Evolutionary conservation across 2,113 vertebrate genomes (phyloP).

Genomic region (Carassius gibelio): DNA sequence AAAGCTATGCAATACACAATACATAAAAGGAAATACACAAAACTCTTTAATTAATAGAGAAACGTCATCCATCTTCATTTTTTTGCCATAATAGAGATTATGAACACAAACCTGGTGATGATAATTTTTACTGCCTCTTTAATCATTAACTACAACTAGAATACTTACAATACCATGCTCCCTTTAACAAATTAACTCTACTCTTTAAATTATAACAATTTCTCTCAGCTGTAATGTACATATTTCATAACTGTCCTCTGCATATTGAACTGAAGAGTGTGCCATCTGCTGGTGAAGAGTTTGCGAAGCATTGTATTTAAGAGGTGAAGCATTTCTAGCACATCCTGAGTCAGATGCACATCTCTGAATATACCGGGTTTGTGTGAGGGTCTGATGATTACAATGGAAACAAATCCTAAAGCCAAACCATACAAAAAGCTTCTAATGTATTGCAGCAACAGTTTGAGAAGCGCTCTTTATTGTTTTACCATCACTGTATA

Average conservation of each 20-base stretch:
- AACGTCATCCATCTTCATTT: not conserved
- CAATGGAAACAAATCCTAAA: not conserved
- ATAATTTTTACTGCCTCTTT: not conserved
- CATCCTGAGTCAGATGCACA: not conserved
- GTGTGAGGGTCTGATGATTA: not conserved
- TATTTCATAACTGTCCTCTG: slow-evolving; percentile 9
- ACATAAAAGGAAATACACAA: not conserved
- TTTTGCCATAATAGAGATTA: not conserved
- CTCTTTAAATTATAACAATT: not conserved
- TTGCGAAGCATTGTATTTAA: not conserved
- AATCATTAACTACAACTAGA: not conserved
- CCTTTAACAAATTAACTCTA: not conserved
- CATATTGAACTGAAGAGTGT: not conserved
- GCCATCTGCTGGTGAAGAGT: slow-evolving; percentile 24
- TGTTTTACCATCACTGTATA: not conserved
- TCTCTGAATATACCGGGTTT: not conserved
- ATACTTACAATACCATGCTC: not conserved
- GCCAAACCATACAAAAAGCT: not conserved
- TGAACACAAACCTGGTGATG: not conserved
- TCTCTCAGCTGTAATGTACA: not conserved
- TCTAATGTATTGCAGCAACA: not conserved
- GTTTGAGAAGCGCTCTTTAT: not conserved
- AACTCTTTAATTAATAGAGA: not conserved
- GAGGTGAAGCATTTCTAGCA: not conserved
- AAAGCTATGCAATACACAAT: not conserved